Conservation (phyloP, 2,113 vertebrate genomes). For the Halichoeres trimaculatus region DNA sequence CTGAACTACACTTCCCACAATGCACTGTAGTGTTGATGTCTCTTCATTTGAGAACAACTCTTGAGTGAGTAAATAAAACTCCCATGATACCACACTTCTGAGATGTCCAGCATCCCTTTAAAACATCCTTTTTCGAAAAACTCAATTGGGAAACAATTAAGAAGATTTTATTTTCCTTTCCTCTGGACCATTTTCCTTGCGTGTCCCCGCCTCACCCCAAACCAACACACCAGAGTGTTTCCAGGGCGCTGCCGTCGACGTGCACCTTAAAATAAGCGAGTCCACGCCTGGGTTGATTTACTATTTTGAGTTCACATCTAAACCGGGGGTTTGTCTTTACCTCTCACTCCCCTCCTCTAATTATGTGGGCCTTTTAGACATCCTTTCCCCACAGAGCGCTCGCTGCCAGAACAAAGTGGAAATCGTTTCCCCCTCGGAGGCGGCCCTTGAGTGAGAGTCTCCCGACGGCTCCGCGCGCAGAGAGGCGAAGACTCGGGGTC, state of each 20-base stretch:
- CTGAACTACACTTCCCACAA: not conserved
- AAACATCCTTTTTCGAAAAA: not conserved
- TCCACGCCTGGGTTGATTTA: constrained; percentile 40
- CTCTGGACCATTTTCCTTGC: not conserved
- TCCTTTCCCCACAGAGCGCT: constrained; percentile 69
- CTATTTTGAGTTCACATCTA: constrained; percentile 57
- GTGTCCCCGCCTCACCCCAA: constrained; percentile 3
- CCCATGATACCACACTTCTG: constrained; percentile 4
- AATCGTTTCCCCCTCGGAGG: constrained; percentile 68
- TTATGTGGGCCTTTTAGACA: constrained; percentile 72
- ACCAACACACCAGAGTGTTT: constrained; percentile 10
- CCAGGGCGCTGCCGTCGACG: constrained; percentile 17
- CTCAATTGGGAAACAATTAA: constrained; percentile 39
- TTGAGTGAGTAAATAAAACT: not conserved
- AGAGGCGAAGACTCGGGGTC: constrained; percentile 61
- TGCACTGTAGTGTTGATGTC: not conserved
- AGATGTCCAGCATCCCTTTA: constrained; percentile 14
- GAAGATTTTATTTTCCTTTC: constrained; percentile 33
- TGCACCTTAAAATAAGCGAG: constrained; percentile 47
- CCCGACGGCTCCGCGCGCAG: constrained; percentile 50
- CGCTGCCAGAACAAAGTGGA: constrained; percentile 73
- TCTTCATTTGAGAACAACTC: no score
- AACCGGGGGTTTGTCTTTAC: constrained; percentile 60
- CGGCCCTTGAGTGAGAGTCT: constrained; percentile 66
- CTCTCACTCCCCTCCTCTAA: constrained; percentile 67